Conservation (phyloP, 2,888 invertebrate genomes). For the Stenoptilia bipunctidactyla region DNA sequence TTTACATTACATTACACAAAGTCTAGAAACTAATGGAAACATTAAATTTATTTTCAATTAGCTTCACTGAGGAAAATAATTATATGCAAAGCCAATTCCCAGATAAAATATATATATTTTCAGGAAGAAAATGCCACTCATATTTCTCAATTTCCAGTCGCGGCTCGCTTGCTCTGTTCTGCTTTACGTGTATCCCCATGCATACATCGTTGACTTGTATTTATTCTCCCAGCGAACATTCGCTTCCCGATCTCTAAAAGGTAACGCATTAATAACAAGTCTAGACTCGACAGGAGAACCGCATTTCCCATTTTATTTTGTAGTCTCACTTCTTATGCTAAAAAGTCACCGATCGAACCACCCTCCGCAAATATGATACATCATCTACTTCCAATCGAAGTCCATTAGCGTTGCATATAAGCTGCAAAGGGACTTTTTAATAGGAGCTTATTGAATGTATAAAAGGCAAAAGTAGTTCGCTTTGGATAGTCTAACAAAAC, state of each 20-base stretch:
- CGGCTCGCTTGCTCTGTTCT: conserved; percentile 18
- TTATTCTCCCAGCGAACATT: conserved; percentile 13
- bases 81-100: too few species aligned
- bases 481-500: conserved; percentile 29
- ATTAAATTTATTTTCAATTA: too few species aligned
- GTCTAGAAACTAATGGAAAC: too few species aligned
- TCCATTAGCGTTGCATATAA: conserved; percentile 19
- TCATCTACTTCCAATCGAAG: conserved; percentile 10
- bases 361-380: conserved; percentile 12
- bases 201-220: conserved; percentile 6
- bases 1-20: too few species aligned
- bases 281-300: conserved; percentile 24
- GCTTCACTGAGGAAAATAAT: too few species aligned
- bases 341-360: conserved; percentile 18
- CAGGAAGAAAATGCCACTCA: conserved; percentile 43
- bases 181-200: conserved; percentile 9
- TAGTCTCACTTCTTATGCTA: conserved; percentile 17
- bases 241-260: conserved; percentile 20
- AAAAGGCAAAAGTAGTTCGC: conserved; percentile 20
- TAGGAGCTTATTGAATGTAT: conserved; percentile 28
- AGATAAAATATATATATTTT: conserved; percentile 48
- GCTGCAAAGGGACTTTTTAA: conserved; percentile 32
- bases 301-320: conserved; percentile 18
- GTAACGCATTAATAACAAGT: conserved; percentile 32
- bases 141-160: conserved; percentile 51